Conservation (phyloP, 1,140 invertebrate species). For the Drosophila sechellia region DNA sequence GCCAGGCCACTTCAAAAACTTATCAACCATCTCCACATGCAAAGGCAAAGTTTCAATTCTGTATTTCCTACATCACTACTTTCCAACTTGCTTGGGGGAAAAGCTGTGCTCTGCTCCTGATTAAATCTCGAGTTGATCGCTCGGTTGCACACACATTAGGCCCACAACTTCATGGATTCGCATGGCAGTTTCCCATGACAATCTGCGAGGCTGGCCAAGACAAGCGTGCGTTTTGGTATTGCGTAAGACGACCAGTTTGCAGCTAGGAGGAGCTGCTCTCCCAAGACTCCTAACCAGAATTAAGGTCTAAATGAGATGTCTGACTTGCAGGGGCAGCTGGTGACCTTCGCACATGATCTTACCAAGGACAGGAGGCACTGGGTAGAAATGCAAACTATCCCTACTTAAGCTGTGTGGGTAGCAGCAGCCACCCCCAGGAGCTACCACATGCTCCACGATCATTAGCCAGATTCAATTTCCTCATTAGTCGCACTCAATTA, state of each 20-base stretch:
- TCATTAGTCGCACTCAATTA: constrained; percentile 80
- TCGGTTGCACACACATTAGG: constrained; percentile 28
- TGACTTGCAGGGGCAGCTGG: constrained; percentile 46
- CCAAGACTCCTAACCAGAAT: constrained; percentile 1
- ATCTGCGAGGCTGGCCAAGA: constrained; percentile 22
- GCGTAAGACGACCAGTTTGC: constrained; percentile 67
- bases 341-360: constrained; percentile 43
- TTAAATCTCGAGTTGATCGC: constrained; percentile 26
- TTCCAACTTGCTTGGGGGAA: constrained; percentile 31
- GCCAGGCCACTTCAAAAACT: neutral
- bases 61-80: constrained; percentile 4
- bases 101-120: constrained; percentile 6
- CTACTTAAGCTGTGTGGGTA: neutral
- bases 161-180: constrained; percentile 11
- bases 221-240: constrained; percentile 35
- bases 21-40: neutral
- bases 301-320: constrained; percentile 32
- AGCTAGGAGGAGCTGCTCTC: constrained; percentile 6
- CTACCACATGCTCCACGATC: constrained; percentile 26
- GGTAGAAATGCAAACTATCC: constrained; percentile 5
- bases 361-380: neutral
- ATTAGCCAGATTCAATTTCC: constrained; percentile 63
- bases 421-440: neutral
- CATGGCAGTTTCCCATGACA: constrained; percentile 46
- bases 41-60: constrained; percentile 5